phyloP scores from a whole-genome alignment of 2,888 invertebrate genomes.

The Eilema depressum region DNA sequence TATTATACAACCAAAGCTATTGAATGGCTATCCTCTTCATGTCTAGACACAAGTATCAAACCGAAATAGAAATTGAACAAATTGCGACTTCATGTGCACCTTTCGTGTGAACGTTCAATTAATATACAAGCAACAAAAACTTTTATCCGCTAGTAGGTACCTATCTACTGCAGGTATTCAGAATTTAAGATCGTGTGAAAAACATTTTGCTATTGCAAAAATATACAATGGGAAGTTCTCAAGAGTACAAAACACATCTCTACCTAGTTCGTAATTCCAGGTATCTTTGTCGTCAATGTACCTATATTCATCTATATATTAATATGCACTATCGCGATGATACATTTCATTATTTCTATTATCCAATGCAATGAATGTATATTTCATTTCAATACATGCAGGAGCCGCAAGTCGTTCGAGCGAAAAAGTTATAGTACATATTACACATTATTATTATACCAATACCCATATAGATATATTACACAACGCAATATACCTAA shows the following conservation, averaged over 20 bases:
- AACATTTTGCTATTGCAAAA: constrained; percentile 44
- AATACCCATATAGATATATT: too few species aligned
- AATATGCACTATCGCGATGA: too few species aligned
- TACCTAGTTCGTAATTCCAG: constrained; percentile 32
- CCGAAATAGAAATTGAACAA: constrained; percentile 49
- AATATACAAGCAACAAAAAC: constrained; percentile 53
- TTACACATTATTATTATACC: too few species aligned
- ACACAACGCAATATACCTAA: too few species aligned
- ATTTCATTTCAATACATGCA: too few species aligned
- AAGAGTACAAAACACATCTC: constrained; percentile 36
- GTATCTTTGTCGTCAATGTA: background rate
- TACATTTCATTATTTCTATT: too few species aligned
- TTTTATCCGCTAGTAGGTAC: constrained; percentile 63
- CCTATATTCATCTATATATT: background rate
- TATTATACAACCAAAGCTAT: background rate
- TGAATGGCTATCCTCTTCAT: background rate
- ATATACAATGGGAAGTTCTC: constrained; percentile 36
- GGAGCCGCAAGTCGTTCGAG: too few species aligned
- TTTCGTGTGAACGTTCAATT: constrained; percentile 68
- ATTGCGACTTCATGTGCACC: constrained; percentile 40
- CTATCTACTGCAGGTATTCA: constrained; percentile 55
- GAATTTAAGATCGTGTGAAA: constrained; percentile 74
- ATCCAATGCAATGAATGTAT: too few species aligned
- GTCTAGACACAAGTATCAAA: constrained; percentile 7
- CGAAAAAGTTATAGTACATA: too few species aligned